Evolutionary conservation across 37 sponge, comb jelly and placozoan genomes (phyloP).

Genomic region (Oopsacas minuta): DNA sequence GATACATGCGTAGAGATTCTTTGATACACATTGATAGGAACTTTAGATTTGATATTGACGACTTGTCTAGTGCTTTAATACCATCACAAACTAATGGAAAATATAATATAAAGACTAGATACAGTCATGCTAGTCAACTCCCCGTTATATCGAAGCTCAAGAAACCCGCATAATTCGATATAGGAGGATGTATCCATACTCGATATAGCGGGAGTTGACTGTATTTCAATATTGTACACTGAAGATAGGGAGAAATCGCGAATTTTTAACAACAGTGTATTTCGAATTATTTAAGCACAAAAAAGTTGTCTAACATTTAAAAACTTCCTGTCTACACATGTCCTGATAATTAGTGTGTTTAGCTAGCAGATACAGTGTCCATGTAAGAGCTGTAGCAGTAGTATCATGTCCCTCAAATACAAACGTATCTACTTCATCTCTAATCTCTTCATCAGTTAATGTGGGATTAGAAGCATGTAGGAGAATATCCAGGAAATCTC

Average conservation of each 20-base stretch:
- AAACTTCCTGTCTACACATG: slow-evolving; percentile 47
- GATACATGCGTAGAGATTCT: slow-evolving; percentile 20
- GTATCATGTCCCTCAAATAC: slow-evolving; percentile 86
- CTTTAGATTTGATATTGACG: not conserved
- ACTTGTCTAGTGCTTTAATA: not conserved
- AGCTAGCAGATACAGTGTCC: slow-evolving; percentile 67
- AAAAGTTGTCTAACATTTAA: no score
- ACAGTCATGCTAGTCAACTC: no score
- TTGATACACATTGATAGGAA: slow-evolving; percentile 23
- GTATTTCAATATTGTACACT: no score
- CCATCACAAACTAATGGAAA: not conserved
- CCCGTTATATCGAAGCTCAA: no score
- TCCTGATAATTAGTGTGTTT: slow-evolving; percentile 57
- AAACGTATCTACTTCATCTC: slow-evolving; percentile 76
- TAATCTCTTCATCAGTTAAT: slow-evolving; percentile 49
- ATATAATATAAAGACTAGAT: no score
- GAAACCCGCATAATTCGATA: no score
- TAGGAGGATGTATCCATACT: no score
- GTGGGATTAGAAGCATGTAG: slow-evolving; percentile 19
- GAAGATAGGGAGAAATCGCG: no score
- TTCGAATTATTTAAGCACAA: no score
- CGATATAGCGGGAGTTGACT: no score
- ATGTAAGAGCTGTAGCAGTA: slow-evolving; percentile 39
- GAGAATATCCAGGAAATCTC: not conserved
- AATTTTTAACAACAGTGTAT: no score